A percentile compares a stretch with the other conserved stretches of the same genome.
phyloP scores from a whole-genome alignment of 2,888 invertebrate genomes.

The Leptura quadrifasciata region DNA sequence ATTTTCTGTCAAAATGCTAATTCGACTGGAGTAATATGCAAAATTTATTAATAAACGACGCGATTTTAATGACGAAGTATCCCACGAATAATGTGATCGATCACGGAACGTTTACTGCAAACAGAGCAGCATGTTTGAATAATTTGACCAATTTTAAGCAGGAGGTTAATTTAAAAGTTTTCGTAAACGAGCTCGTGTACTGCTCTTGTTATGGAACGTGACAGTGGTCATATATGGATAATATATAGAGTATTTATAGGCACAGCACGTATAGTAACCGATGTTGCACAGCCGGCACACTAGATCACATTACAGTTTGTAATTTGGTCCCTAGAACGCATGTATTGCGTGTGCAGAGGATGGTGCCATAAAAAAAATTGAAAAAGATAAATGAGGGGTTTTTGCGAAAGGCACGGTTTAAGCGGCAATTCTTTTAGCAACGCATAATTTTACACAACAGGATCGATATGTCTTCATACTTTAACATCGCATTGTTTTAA shows the following conservation, averaged over 20 bases:
- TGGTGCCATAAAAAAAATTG: background rate
- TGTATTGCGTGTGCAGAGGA: conserved; percentile 11
- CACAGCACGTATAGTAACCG: conserved; percentile 70
- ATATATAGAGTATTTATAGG: conserved; percentile 68
- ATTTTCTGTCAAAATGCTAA: too few relatives aligned
- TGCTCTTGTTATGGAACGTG: conserved; percentile 47
- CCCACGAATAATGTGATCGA: too few relatives aligned
- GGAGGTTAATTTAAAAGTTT: conserved; percentile 49
- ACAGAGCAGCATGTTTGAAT: conserved; percentile 25
- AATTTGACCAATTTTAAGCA: conserved; percentile 53
- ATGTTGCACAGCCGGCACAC: conserved; percentile 69
- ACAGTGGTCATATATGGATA: conserved; percentile 65
- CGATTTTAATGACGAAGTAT: too few relatives aligned
- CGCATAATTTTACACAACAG: background rate
- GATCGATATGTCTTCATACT: background rate
- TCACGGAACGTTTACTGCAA: background rate
- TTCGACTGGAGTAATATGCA: too few relatives aligned
- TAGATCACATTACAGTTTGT: conserved; percentile 70
- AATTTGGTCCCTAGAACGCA: conserved; percentile 65
- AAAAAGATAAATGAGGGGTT: conserved; percentile 18
- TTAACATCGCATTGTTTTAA: too few relatives aligned
- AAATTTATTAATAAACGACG: too few relatives aligned
- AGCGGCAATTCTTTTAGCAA: background rate
- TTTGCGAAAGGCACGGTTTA: background rate
- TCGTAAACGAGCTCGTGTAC: conserved; percentile 16